Percentiles rank a stretch among this genome's conserved stretches.
phyloP scores from a whole-genome alignment of 2,113 vertebrate genomes.

The Dolichotis patagonum region DNA sequence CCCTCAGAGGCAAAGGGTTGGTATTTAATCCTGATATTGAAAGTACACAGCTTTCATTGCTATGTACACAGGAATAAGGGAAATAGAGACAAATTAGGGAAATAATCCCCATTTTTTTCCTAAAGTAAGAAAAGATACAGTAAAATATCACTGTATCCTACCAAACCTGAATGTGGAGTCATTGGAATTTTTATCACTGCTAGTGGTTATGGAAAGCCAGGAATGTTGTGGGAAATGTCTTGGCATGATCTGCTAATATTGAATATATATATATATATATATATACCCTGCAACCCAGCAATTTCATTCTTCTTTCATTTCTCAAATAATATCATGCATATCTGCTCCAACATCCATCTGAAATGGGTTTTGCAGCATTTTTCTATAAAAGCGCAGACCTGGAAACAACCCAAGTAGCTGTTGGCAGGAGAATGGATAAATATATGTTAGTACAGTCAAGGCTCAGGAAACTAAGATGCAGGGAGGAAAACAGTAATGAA shows the following conservation, averaged over 20 bases:
- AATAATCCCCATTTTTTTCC: neutral
- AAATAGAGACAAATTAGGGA: neutral
- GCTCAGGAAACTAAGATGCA: neutral
- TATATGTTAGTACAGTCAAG: neutral
- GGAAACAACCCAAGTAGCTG: neutral
- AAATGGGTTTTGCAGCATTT: neutral
- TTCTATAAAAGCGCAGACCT: neutral
- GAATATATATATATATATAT: rapidly evolving
- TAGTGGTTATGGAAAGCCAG: neutral
- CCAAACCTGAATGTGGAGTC: neutral
- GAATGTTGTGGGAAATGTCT: neutral
- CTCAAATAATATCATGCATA: neutral
- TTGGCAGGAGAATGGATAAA: neutral
- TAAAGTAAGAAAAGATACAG: neutral
- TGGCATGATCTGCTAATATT: neutral
- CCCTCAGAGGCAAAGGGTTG: neutral
- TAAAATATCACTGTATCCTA: neutral
- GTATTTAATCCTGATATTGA: neutral
- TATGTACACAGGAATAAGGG: neutral
- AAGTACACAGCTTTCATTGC: neutral
- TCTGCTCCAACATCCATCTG: neutral
- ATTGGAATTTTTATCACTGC: neutral
- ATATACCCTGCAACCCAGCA: neutral
- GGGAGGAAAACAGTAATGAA: neutral
- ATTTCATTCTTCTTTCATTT: neutral